Evolutionary conservation across 2,797 vertebrate species (phyloP).

Genomic region (Vipera latastei): DNA sequence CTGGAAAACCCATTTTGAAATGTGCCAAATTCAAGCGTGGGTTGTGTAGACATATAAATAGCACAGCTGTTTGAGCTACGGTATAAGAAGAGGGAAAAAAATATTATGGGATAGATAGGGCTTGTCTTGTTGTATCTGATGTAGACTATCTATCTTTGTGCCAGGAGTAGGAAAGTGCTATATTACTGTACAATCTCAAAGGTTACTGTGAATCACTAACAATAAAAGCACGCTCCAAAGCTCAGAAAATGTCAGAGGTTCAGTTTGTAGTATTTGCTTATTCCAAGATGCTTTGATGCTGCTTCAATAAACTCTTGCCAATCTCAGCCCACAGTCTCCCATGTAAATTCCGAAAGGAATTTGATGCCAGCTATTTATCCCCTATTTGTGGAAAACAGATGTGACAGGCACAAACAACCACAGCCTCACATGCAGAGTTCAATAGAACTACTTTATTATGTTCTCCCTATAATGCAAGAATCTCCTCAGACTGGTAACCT

Average conservation of each 20-base stretch:
- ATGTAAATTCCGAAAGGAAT: conserved; percentile 14
- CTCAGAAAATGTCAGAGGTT: neutral
- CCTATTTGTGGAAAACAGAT: neutral
- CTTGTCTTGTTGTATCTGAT: neutral
- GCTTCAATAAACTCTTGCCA: neutral
- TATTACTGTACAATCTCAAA: neutral
- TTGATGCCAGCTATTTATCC: neutral
- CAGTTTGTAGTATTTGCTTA: neutral
- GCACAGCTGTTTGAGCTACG: neutral
- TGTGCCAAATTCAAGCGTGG: neutral
- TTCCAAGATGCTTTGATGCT: neutral
- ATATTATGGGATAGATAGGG: neutral
- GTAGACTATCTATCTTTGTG: neutral
- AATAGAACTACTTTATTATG: neutral
- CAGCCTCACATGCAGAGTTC: neutral
- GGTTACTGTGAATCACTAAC: neutral
- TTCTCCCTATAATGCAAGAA: neutral
- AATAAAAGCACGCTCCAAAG: neutral
- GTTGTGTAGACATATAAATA: neutral
- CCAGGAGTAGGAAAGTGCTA: neutral
- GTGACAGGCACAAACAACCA: neutral
- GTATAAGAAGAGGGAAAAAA: neutral
- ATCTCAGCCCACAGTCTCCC: neutral
- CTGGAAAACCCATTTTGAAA: neutral
- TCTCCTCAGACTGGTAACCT: neutral